A percentile compares a stretch with the other conserved stretches of the same genome.
These are phyloP conservation scores for Malaclemys terrapin DNA, from an alignment of 2,113 vertebrate species.

Conservation along the genomic window DNA sequence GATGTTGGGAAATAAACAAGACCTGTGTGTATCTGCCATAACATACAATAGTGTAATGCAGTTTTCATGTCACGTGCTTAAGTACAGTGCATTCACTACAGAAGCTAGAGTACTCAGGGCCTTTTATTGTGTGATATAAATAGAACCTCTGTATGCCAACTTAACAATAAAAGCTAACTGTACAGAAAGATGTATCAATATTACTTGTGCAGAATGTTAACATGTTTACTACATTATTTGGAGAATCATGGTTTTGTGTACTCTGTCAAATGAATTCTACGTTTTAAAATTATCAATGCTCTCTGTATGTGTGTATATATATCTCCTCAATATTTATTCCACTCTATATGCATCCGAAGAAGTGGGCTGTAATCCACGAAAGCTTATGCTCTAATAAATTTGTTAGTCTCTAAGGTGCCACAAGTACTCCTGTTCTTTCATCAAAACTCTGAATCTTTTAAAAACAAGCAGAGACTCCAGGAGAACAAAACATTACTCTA, in stretches of 20 bases:
- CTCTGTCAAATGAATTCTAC: not conserved
- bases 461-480: not conserved
- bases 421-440: too few relatives aligned
- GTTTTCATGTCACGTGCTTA: slow-evolving; percentile 42
- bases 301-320: too few relatives aligned
- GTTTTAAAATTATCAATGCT: not conserved
- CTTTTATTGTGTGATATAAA: slow-evolving; percentile 14
- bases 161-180: not conserved
- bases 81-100: not conserved
- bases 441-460: not conserved
- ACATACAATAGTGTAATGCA: slow-evolving; percentile 52
- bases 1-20: slow-evolving; percentile 33
- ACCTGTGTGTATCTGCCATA: not conserved
- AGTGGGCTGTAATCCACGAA: too few relatives aligned
- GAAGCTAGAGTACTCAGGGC: not conserved
- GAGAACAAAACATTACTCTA: not conserved
- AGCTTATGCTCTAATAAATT: too few relatives aligned
- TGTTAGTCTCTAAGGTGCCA: too few relatives aligned
- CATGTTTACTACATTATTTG: not conserved
- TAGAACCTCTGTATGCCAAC: not conserved
- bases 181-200: not conserved
- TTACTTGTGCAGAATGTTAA: not conserved
- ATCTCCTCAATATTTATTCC: too few relatives aligned
- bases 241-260: not conserved
- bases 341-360: too few relatives aligned